Evolutionary conservation across 1,140 invertebrate species (phyloP).

Genomic region (Aleiodes sp.): DNA sequence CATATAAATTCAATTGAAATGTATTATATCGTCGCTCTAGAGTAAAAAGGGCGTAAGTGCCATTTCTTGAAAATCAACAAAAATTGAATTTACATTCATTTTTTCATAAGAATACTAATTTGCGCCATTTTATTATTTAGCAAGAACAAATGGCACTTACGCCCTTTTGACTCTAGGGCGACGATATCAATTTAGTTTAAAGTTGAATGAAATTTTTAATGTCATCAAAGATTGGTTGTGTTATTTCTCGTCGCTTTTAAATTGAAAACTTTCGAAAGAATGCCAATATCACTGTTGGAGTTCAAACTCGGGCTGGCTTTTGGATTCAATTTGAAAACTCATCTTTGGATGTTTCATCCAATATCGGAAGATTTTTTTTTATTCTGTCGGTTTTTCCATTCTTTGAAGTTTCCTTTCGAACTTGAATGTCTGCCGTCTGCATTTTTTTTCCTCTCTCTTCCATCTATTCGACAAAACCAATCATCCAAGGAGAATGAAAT

Average conservation of each 20-base stretch:
- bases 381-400: constrained; percentile 2
- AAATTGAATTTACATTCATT: no score
- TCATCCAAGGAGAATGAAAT: not conserved
- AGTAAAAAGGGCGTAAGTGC: no score
- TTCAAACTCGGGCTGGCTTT: not conserved
- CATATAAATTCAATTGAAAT: no score
- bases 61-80: no score
- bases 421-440: constrained; percentile 38
- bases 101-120: not conserved
- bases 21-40: no score
- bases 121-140: no score
- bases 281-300: not conserved
- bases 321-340: constrained; percentile 39
- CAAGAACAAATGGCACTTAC: no score
- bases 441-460: constrained; percentile 46
- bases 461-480: constrained; percentile 1
- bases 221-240: not conserved
- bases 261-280: constrained; percentile 1
- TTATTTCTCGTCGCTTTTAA: not conserved
- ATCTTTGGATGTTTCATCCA: constrained; percentile 40
- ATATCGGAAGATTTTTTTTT: constrained; percentile 36
- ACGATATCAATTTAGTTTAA: no score
- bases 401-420: not conserved
- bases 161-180: no score
- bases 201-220: constrained; percentile 25